These are phyloP conservation scores for Martes martes DNA, from an alignment of 2,113 vertebrate species.

Conservation along the genomic window DNA sequence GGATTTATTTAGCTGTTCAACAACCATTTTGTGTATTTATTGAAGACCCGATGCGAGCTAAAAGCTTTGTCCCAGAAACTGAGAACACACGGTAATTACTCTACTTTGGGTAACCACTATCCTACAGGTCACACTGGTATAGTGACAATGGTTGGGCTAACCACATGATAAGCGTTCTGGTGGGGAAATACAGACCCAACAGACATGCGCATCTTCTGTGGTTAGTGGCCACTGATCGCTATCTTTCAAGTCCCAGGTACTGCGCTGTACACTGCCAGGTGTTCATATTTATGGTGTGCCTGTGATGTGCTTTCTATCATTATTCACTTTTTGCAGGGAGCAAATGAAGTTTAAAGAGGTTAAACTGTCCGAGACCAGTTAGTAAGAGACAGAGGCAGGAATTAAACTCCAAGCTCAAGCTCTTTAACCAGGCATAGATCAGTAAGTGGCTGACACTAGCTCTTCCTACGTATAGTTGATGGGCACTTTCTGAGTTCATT, in stretches of 20 bases:
- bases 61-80: too few species aligned
- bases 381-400: not conserved
- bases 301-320: not conserved
- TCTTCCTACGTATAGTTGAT: not conserved
- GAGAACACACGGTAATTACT: not conserved
- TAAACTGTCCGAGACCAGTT: not conserved
- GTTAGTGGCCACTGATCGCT: not conserved
- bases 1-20: not conserved
- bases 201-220: not conserved
- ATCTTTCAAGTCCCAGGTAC: not conserved
- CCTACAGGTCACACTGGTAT: not conserved
- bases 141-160: not conserved
- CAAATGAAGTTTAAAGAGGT: not conserved
- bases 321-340: not conserved
- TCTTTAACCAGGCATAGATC: not conserved
- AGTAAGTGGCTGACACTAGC: not conserved
- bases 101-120: accelerated
- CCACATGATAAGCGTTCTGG: accelerated
- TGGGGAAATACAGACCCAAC: too few species aligned
- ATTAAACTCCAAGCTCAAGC: not conserved
- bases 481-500: not conserved
- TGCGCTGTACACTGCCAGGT: not conserved
- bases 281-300: not conserved
- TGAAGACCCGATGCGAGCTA: too few species aligned
- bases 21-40: not conserved